Percentiles rank a stretch among this genome's conserved stretches.
Evolutionary conservation across 2,888 invertebrate species (phyloP).

Genomic region (Pyrochroa serraticornis): DNA sequence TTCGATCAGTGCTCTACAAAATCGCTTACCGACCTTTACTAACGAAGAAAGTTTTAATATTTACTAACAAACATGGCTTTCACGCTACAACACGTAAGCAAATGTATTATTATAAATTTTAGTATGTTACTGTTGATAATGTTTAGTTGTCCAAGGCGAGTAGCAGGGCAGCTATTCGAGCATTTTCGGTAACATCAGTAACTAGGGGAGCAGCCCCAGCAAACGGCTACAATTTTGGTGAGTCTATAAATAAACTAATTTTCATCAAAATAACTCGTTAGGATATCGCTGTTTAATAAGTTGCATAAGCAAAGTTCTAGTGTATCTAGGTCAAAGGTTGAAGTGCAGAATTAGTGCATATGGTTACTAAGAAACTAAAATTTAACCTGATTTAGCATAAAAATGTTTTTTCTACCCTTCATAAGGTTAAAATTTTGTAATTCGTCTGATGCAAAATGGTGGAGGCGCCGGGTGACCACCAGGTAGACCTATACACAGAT

Average conservation of each 20-base stretch:
- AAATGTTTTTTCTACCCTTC: no score
- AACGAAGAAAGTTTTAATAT: not conserved
- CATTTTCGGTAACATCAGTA: slow-evolving; percentile 5
- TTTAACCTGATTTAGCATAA: no score
- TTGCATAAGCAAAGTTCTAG: no score
- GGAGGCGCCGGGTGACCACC: no score
- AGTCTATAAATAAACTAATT: not conserved
- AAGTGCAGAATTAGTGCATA: no score
- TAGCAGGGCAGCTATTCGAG: not conserved
- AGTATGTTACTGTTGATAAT: not conserved
- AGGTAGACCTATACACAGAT: no score
- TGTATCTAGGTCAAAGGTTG: no score
- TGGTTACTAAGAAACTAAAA: no score
- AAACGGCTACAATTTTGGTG: slow-evolving; percentile 18
- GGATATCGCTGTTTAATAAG: no score
- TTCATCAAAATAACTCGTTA: not conserved
- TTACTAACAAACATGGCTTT: not conserved
- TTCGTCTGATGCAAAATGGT: no score
- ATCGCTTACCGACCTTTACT: not conserved
- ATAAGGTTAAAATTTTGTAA: no score
- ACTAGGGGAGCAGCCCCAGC: not conserved
- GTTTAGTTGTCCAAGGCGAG: not conserved
- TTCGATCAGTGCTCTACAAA: not conserved
- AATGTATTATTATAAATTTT: not conserved
- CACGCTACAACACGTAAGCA: not conserved